A percentile compares a stretch with the other conserved stretches of the same genome.
Conservation (phyloP, 1,140 invertebrate species). For the Ostrea edulis region DNA sequence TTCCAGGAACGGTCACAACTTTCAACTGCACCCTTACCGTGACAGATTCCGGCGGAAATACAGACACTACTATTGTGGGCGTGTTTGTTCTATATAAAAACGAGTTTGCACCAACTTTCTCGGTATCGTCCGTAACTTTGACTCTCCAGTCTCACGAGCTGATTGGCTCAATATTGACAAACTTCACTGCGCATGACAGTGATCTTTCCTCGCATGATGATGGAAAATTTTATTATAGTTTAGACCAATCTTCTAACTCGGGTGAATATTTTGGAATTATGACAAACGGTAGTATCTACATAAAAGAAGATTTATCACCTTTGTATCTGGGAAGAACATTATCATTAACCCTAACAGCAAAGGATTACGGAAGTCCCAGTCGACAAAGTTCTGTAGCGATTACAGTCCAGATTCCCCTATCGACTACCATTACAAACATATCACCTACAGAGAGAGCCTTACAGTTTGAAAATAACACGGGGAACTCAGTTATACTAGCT, state of each 20-base stretch:
- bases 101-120: constrained; percentile 29
- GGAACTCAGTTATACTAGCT: background rate
- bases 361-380: background rate
- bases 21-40: constrained; percentile 19
- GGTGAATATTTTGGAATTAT: constrained; percentile 29
- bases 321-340: background rate
- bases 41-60: constrained; percentile 24
- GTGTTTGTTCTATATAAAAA: constrained; percentile 39
- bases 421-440: background rate
- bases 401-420: background rate
- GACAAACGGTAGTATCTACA: constrained; percentile 42
- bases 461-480: background rate
- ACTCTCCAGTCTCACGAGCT: constrained; percentile 24
- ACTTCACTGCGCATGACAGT: constrained; percentile 30
- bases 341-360: background rate
- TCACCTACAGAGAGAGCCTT: background rate
- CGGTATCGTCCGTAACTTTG: background rate
- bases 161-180: constrained; percentile 38
- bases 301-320: constrained; percentile 38
- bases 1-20: background rate
- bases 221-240: constrained; percentile 39
- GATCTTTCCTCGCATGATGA: background rate
- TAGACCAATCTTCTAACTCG: constrained; percentile 29
- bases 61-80: background rate
- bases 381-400: background rate